Base-by-base conservation (phyloP, 2,888 invertebrate species). In the Cephus rjabovi region DNA sequence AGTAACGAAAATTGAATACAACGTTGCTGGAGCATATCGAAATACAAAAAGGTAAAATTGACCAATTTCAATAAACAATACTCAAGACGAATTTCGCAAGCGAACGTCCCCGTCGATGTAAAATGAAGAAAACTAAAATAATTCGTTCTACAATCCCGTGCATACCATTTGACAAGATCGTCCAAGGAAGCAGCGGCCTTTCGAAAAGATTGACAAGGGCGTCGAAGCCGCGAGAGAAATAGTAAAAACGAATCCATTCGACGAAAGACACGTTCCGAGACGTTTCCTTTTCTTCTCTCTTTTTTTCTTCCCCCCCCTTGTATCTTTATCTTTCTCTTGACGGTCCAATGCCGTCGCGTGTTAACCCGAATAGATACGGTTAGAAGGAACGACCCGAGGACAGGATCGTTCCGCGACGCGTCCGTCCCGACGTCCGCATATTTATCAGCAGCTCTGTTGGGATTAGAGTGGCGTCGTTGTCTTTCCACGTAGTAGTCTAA, bases 391-490 rank as follows among this genome's bases (percentile, higher is more conserved):
- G 71, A 71, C 37, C 30, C 69, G 77, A 75, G 34, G 77, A 77
- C 77, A 74, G 77, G 77, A 77, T 77, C 77, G 75, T 71, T 71
- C 71, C 31, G 31, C 31, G 23, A 56, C 34, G 70, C 31, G 74
- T 30, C 75, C 73, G 77, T 70, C 77, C 69, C 34, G 77, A 69
- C 78, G 74, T 82, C 75, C 68, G 78, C 77, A 77, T 77, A 77
- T 77, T 77, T 77, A 77, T 77, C 77, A 77, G 74, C 77, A 75
- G 77, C 77, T 56, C 56, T 77, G 75, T 76, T 75, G 74, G 85
- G 86, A 85, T 86, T 84, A 86, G 76, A 84, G 79, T 74, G 84
- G 81, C 85, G 83, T 78, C 83, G 82, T 82, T 80, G 73, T 82
- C 77, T 75, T 75, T 37, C 37, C n/a, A 34, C 75, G 15, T 71